Base-by-base conservation (phyloP, 1,140 invertebrate species). In the Stegodyphus mimosarum region DNA sequence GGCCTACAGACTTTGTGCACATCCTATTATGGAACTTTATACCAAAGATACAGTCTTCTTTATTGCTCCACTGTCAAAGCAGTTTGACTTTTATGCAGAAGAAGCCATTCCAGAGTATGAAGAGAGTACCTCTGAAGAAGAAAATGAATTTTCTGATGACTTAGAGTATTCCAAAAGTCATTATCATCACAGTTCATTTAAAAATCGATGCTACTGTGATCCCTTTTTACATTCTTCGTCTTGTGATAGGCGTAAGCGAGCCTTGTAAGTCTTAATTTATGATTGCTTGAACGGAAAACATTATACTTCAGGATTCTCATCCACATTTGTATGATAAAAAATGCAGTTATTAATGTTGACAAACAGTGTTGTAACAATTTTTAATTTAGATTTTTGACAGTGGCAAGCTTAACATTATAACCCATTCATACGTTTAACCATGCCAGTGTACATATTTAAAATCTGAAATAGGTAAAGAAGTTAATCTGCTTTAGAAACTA, bases 1-100 rank as follows among this genome's bases (percentile, higher is more conserved):
- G 91, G 89, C 90, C 49, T 88, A 89, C 13, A 89, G 89, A 51
- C 87, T 92, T 33, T 91, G 91, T 89, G 91, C 91, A 33, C 90
- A 91, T 88, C 91, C 91, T 18, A 89, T 90, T 70, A 87, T 92
- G 13, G 91, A 92, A 87, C 88, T 92, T 11, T 92, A 92, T 84
- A 89, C 91, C 83, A 86, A 87, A 55, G 84, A 88, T 7, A 87
- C 85, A 49, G 91, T 92, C 15, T 83, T 89, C 13, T 92, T 91
- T 87, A 88, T 92, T 77, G 90, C 90, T 5, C 91, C 91, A 13
- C 87, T 92, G 48, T 89, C 91, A 7, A 90, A 89, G 69, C 91
- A 92, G 10, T 77, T 77, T 78, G 75, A 78, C 18, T 86, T 86
- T 49, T 86, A 86, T 78, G 83, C 75, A 17, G 52, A 71, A 17